These are phyloP conservation scores for Acanthiza pusilla DNA, from an alignment of 2,797 vertebrate genomes.

Conservation along the genomic window DNA sequence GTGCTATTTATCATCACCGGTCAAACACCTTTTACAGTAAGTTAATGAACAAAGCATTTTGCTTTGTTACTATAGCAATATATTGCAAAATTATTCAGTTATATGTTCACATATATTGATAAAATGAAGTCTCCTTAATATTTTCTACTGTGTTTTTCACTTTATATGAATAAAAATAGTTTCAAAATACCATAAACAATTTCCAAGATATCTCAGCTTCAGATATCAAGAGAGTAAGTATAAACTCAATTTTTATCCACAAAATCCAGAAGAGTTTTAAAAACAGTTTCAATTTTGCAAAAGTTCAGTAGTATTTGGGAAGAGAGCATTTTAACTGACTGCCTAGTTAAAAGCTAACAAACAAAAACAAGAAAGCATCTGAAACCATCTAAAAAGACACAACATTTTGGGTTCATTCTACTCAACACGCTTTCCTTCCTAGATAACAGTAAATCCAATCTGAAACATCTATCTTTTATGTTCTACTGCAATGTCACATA, in stretches of 20 bases:
- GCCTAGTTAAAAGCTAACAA: background rate
- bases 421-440: background rate
- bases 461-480: background rate
- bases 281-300: background rate
- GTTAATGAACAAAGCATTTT: background rate
- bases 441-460: background rate
- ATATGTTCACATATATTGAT: background rate
- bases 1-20: background rate
- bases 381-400: background rate
- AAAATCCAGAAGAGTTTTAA: background rate
- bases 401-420: background rate
- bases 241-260: background rate
- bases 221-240: background rate
- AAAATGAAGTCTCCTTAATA: background rate
- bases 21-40: background rate
- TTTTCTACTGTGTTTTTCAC: background rate
- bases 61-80: background rate
- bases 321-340: background rate
- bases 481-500: background rate
- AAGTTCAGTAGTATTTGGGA: background rate
- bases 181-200: background rate
- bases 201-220: background rate
- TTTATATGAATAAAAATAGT: background rate
- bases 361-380: background rate
- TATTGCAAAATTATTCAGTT: background rate